phyloP scores from a whole-genome alignment of 2,113 vertebrate genomes.

The Nipponia nippon region DNA sequence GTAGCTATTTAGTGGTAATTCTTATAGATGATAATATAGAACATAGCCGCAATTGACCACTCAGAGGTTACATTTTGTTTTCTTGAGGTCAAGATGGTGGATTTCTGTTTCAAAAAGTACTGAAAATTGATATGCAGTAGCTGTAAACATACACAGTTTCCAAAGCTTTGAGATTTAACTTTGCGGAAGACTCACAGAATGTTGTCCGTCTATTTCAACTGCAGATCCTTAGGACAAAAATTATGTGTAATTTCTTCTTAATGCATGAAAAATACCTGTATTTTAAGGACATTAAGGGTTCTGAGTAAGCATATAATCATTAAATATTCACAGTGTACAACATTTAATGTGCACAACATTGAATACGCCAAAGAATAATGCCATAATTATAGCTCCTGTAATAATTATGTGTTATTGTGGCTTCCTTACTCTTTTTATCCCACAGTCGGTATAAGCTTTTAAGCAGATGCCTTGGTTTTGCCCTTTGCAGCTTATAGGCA shows the following conservation, averaged over 20 bases:
- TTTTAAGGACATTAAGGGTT: not conserved
- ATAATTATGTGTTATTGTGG: slow-evolving; percentile 17
- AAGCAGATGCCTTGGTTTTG: slow-evolving; percentile 44
- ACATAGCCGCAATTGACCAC: not conserved
- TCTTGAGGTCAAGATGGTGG: not conserved
- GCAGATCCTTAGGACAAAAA: slow-evolving; percentile 7
- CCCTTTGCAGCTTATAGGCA: slow-evolving; percentile 36
- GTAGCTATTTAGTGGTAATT: not conserved
- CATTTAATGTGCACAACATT: not conserved
- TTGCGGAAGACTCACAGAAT: not conserved
- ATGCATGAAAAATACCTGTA: slow-evolving; percentile 3
- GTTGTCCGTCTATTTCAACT: not conserved
- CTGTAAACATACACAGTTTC: not conserved
- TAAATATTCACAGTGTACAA: slow-evolving; percentile 33
- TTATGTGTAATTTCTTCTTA: slow-evolving; percentile 15
- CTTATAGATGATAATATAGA: not conserved
- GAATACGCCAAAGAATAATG: not conserved
- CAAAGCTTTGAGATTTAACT: not conserved
- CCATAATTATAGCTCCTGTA: not conserved
- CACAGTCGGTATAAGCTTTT: slow-evolving; percentile 6
- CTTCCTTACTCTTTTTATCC: not conserved
- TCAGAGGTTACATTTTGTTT: not conserved
- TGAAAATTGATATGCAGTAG: not conserved
- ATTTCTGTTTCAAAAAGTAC: not conserved
- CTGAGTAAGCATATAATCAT: slow-evolving; percentile 38